Percentiles rank a stretch among this genome's conserved stretches.
These are phyloP conservation scores for Desmophyllum pertusum DNA, from an alignment of 92 coral and sea anemone species.

Conservation along the genomic window DNA sequence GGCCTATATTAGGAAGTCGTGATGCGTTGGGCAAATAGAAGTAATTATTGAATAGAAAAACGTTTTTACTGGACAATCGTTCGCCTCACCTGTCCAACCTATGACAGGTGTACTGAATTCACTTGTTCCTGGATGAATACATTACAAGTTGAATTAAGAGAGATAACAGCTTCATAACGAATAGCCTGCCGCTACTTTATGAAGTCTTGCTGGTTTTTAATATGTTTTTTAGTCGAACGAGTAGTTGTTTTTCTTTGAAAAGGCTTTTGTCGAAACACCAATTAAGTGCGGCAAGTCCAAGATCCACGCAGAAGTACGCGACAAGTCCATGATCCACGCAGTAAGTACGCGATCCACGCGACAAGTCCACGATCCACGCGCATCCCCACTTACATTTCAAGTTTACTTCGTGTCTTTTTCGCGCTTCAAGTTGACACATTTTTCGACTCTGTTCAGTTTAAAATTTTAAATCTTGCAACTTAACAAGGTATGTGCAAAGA, in stretches of 20 bases:
- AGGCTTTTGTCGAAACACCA: neutral
- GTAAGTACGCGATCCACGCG: neutral
- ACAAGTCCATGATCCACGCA: neutral
- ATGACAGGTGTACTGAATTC: slow-evolving; percentile 21
- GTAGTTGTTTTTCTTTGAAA: neutral
- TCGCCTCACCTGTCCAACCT: neutral
- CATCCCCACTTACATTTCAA: no score
- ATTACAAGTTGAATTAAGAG: slow-evolving; percentile 5
- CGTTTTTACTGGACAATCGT: slow-evolving; percentile 15
- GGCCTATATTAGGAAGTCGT: slow-evolving; percentile 16
- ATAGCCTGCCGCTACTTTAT: neutral
- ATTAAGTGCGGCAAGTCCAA: neutral
- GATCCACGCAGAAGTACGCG: neutral
- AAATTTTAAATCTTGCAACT: no score
- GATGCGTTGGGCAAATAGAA: slow-evolving; percentile 14
- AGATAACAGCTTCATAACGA: neutral
- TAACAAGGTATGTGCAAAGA: no score
- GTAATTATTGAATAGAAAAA: neutral
- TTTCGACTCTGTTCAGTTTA: no score
- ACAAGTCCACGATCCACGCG: neutral
- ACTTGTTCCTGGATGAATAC: neutral
- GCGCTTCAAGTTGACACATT: no score
- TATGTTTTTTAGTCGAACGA: neutral
- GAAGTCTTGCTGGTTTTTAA: neutral
- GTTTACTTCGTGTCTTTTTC: no score